phyloP scores from a whole-genome alignment of 2,888 invertebrate species.

The Mesorhabditis spiculigera region DNA sequence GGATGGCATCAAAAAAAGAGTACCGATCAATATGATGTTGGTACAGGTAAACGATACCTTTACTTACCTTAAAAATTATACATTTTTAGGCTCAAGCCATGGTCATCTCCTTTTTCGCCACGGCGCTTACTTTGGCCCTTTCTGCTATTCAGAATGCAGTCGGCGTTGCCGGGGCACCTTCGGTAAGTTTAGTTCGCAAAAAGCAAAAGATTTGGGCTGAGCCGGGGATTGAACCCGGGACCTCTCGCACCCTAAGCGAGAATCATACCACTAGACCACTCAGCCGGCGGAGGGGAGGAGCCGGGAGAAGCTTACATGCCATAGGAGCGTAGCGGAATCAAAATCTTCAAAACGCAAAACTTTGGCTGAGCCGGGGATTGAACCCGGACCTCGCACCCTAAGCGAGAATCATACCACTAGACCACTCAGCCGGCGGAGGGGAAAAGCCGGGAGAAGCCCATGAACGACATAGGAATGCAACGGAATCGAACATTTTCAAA shows the following conservation, averaged over 20 bases:
- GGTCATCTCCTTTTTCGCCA: conserved; percentile 1
- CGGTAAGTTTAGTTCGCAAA: background rate
- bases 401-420: conserved; percentile 55
- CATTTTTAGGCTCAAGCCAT: background rate
- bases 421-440: conserved; percentile 18
- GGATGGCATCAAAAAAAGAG: background rate
- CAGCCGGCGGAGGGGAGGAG: too few species aligned
- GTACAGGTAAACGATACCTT: background rate
- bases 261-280: conserved; percentile 58
- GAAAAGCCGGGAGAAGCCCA: background rate
- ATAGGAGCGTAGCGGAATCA: too few species aligned
- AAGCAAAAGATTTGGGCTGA: background rate
- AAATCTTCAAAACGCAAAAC: too few species aligned
- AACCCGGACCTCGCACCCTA: conserved; percentile 56
- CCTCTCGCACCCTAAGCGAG: conserved; percentile 59
- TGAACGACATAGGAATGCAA: background rate
- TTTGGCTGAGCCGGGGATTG: conserved; percentile 30
- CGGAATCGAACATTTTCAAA: background rate
- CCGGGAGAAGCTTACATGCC: too few species aligned
- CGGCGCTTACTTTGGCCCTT: background rate
- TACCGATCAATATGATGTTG: conserved; percentile 4
- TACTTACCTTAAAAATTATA: background rate
- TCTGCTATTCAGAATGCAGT: background rate
- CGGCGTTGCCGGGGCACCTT: background rate
- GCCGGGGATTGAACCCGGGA: conserved; percentile 54